Conservation (phyloP, 2,113 vertebrate species). For the Gopherus flavomarginatus region DNA sequence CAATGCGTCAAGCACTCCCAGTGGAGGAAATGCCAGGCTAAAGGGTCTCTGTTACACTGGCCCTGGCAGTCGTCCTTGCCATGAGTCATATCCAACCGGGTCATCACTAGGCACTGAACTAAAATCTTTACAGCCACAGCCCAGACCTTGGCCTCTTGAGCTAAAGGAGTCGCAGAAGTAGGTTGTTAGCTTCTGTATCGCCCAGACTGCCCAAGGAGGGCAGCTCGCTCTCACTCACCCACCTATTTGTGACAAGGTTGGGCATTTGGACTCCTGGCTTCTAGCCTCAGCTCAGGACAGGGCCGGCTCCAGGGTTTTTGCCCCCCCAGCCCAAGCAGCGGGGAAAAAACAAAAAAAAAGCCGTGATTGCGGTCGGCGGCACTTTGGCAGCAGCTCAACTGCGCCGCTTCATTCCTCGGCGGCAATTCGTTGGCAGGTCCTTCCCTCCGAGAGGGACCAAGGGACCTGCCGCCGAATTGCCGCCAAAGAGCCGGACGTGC, state of each 20-base stretch:
- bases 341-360: too few relatives aligned
- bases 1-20: neutral
- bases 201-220: neutral
- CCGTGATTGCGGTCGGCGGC: too few relatives aligned
- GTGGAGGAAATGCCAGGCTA: neutral
- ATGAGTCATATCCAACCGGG: neutral
- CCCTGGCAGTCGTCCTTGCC: neutral
- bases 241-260: neutral
- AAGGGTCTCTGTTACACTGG: neutral
- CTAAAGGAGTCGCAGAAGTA: neutral
- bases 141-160: neutral
- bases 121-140: neutral
- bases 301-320: too few relatives aligned
- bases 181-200: neutral
- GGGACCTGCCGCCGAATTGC: too few relatives aligned
- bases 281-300: too few relatives aligned
- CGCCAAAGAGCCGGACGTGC: too few relatives aligned
- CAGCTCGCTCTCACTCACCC: too few relatives aligned
- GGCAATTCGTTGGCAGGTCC: too few relatives aligned
- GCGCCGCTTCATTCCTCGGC: too few relatives aligned
- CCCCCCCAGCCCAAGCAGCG: too few relatives aligned
- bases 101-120: neutral
- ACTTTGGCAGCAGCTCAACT: too few relatives aligned
- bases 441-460: too few relatives aligned
- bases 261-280: neutral